Percentiles rank a stretch among this genome's conserved stretches.
phyloP scores from a whole-genome alignment of 2,113 vertebrate species.

The Lasiurus borealis region DNA sequence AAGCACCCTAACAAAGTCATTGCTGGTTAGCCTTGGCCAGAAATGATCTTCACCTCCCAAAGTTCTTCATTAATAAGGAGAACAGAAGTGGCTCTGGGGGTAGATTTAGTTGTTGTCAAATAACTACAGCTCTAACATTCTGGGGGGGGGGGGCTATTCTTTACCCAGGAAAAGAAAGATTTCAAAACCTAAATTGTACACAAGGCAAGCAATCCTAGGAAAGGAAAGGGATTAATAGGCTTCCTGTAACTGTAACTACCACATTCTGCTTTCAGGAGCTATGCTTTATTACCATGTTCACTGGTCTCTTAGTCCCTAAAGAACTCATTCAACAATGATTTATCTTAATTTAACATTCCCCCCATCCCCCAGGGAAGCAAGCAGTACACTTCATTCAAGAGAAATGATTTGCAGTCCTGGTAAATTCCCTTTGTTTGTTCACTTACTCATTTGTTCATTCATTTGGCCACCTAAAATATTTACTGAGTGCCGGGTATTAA shows the following conservation, averaged over 20 bases:
- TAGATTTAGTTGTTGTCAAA: background rate
- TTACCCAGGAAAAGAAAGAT: conserved; percentile 74
- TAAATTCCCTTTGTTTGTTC: conserved; percentile 62
- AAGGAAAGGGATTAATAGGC: conserved; percentile 71
- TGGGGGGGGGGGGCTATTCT: conserved; percentile 67
- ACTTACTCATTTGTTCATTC: conserved; percentile 50
- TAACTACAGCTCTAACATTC: conserved; percentile 48
- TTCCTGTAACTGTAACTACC: conserved; percentile 70
- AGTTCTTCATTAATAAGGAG: conserved; percentile 32
- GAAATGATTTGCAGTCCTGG: conserved; percentile 73
- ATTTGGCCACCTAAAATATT: conserved; percentile 58
- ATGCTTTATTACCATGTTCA: conserved; percentile 65
- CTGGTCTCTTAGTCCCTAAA: conserved; percentile 64
- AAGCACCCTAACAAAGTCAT: background rate
- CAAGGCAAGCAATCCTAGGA: conserved; percentile 52
- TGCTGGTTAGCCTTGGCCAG: background rate
- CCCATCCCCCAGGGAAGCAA: conserved; percentile 5
- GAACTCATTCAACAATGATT: conserved; percentile 72
- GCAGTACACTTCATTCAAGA: conserved; percentile 71
- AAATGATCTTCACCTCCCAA: background rate
- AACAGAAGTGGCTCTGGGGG: background rate
- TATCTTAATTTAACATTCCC: conserved; percentile 77
- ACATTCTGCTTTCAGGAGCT: conserved; percentile 77
- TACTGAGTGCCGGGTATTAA: conserved; percentile 37
- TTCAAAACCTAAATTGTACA: conserved; percentile 79